phyloP scores from a whole-genome alignment of 2,113 vertebrate species.

The Halcyon senegalensis region DNA sequence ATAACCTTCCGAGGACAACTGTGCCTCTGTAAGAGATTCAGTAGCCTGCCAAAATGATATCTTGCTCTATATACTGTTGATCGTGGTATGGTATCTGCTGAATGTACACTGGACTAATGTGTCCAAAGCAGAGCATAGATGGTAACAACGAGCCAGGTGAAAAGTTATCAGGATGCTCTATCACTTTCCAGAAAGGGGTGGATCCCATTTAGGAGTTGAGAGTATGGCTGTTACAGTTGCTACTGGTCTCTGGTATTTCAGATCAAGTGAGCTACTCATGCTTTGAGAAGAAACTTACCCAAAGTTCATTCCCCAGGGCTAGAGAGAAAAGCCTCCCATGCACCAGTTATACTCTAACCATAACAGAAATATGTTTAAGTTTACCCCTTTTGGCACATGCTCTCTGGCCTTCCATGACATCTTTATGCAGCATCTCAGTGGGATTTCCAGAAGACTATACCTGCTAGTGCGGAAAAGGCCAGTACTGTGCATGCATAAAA shows the following conservation, averaged over 20 bases:
- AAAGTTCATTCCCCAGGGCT: not conserved
- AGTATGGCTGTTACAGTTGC: not conserved
- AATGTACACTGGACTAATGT: not conserved
- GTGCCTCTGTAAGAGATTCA: not conserved
- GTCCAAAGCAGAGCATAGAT: not conserved
- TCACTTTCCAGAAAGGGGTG: not conserved
- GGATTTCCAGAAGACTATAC: not conserved
- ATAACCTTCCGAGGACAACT: constrained; percentile 22
- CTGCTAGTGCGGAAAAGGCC: not conserved
- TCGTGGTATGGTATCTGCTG: not conserved
- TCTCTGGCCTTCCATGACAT: not conserved
- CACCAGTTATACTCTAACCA: not conserved
- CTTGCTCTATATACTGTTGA: not conserved
- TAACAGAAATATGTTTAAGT: not conserved
- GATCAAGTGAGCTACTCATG: not conserved
- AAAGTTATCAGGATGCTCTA: no score
- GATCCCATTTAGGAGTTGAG: not conserved
- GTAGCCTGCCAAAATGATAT: not conserved
- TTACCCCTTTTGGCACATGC: not conserved
- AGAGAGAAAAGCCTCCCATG: no score
- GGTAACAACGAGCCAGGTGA: not conserved
- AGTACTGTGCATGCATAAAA: not conserved
- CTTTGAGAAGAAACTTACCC: not conserved
- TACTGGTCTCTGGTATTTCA: not conserved
- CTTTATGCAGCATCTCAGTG: not conserved